These are phyloP conservation scores for Pentamera pediparva DNA, from an alignment of 53 echinoderm and acorn worm species.

Conservation along the genomic window DNA sequence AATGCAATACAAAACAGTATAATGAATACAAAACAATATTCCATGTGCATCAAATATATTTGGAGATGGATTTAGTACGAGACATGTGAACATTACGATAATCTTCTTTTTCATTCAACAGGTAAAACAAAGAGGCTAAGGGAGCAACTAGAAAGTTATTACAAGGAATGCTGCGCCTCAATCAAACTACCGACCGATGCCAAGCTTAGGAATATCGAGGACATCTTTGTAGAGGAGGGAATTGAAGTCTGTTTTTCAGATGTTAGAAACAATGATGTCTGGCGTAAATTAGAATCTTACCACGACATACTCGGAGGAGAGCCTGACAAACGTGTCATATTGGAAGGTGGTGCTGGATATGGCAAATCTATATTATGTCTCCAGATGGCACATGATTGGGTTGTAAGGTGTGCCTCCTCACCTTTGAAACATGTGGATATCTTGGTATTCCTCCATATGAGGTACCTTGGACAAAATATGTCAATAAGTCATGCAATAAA, in stretches of 20 bases:
- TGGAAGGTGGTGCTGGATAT: not conserved
- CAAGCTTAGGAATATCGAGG: not conserved
- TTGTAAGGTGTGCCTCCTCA: not conserved
- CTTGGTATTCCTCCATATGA: not conserved
- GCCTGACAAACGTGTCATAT: not conserved
- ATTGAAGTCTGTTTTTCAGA: not conserved
- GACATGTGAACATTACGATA: no score
- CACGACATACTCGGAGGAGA: not conserved
- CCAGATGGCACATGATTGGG: not conserved
- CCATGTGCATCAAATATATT: no score
- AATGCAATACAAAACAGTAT: no score
- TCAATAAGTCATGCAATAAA: not conserved
- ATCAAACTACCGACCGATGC: not conserved
- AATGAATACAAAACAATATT: no score
- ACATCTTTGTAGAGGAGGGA: not conserved
- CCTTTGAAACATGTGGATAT: conserved; percentile 2
- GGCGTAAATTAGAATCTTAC: not conserved
- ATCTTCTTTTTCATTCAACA: no score
- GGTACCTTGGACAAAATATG: not conserved
- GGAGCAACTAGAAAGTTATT: not conserved
- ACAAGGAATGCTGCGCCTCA: not conserved
- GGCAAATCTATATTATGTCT: not conserved
- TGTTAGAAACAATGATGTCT: not conserved
- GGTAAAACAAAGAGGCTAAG: not conserved
- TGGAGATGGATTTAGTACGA: no score